These are phyloP conservation scores for Drosophila infuscata DNA, from an alignment of 2,888 invertebrate species.

Conservation along the genomic window DNA sequence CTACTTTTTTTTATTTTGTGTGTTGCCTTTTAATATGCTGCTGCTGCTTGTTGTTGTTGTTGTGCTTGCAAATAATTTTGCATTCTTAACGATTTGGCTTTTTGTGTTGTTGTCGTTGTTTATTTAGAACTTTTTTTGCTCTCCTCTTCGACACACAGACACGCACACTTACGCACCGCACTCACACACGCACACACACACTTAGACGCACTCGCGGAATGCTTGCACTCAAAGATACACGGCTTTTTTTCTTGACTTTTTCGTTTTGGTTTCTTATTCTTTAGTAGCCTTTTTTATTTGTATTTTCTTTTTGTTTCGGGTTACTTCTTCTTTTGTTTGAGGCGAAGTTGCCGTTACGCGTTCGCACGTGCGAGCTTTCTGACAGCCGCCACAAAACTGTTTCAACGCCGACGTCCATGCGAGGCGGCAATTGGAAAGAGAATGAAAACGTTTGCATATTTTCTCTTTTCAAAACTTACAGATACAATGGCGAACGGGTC, in stretches of 20 bases:
- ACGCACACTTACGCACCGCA: slow-evolving; percentile 24
- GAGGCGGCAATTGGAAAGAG: slow-evolving; percentile 61
- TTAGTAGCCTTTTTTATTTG: slow-evolving; percentile 26
- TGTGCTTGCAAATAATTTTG: slow-evolving; percentile 58
- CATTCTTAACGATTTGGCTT: slow-evolving; percentile 58
- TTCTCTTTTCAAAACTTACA: slow-evolving; percentile 60
- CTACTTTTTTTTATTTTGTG: slow-evolving; percentile 22
- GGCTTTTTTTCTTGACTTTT: slow-evolving; percentile 48
- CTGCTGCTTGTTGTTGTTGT: slow-evolving; percentile 14
- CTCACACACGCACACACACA: slow-evolving; percentile 18
- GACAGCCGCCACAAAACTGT: slow-evolving; percentile 64
- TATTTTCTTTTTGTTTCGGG: slow-evolving; percentile 19
- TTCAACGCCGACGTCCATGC: slow-evolving; percentile 40
- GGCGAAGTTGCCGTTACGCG: slow-evolving; percentile 58
- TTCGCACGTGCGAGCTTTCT: slow-evolving; percentile 76
- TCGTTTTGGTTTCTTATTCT: slow-evolving; percentile 48
- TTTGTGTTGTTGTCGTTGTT: slow-evolving; percentile 58
- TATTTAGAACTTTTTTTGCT: slow-evolving; percentile 60
- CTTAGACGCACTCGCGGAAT: slow-evolving; percentile 23
- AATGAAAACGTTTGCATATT: slow-evolving; percentile 35
- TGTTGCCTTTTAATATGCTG: slow-evolving; percentile 44
- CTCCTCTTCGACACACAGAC: slow-evolving; percentile 33
- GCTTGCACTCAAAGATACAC: slow-evolving; percentile 48
- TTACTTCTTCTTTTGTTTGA: slow-evolving; percentile 41
- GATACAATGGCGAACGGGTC: slow-evolving; percentile 40